phyloP scores from a whole-genome alignment of 2,888 invertebrate genomes.

The Cosmia pyralina region DNA sequence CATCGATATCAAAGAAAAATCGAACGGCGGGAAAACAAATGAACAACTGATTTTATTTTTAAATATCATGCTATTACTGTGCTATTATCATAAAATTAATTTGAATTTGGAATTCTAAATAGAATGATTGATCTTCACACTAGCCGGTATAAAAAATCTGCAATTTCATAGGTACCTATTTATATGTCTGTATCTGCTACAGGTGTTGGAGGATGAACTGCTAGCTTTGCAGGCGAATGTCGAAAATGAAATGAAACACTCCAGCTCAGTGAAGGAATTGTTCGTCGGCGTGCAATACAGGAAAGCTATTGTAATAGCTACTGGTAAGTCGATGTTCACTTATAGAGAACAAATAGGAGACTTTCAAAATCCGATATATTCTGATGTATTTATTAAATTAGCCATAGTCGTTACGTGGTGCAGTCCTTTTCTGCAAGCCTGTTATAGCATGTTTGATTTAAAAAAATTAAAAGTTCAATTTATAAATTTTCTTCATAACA shows the following conservation, averaged over 20 bases:
- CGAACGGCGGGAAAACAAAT: too few species aligned
- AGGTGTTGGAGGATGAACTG: slow-evolving; percentile 79
- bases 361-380: neutral
- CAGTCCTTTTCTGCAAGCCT: neutral
- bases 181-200: slow-evolving; percentile 33
- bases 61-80: too few species aligned
- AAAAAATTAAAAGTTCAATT: neutral
- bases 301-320: slow-evolving; percentile 81
- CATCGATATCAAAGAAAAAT: too few species aligned
- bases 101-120: too few species aligned
- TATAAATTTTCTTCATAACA: neutral
- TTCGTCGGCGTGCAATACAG: slow-evolving; percentile 87
- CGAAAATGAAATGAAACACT: slow-evolving; percentile 84
- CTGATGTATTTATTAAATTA: neutral
- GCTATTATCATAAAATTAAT: too few species aligned
- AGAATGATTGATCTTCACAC: too few species aligned
- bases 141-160: too few species aligned
- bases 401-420: neutral
- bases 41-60: too few species aligned
- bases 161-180: neutral
- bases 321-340: slow-evolving; percentile 72
- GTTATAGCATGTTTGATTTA: neutral
- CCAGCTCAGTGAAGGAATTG: slow-evolving; percentile 84
- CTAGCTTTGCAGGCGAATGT: slow-evolving; percentile 79
- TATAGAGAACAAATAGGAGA: neutral